phyloP scores from a whole-genome alignment of 2,888 invertebrate genomes.

The Idaea dimidiata region DNA sequence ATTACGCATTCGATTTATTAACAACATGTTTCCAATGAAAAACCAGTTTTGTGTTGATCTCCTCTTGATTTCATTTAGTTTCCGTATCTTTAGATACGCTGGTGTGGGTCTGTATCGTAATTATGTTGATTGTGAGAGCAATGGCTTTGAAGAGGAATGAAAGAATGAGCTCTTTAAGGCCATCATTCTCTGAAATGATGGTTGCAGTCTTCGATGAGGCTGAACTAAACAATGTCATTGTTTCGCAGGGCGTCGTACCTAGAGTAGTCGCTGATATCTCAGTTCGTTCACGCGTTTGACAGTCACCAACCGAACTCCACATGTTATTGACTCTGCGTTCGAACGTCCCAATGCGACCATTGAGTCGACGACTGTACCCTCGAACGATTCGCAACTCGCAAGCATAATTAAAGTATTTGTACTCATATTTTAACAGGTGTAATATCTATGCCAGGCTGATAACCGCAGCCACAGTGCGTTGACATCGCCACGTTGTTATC shows the following conservation, averaged over 20 bases:
- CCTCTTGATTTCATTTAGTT: constrained; percentile 49
- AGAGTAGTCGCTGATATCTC: constrained; percentile 21
- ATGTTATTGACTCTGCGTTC: constrained; percentile 24
- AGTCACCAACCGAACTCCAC: constrained; percentile 21
- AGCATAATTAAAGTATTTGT: constrained; percentile 30
- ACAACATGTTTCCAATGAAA: constrained; percentile 24
- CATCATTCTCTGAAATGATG: background rate
- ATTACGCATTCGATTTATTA: background rate
- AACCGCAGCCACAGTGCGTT: constrained; percentile 35
- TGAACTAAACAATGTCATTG: constrained; percentile 21
- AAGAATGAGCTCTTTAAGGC: background rate
- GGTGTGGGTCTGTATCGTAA: background rate
- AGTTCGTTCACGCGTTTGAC: constrained; percentile 33
- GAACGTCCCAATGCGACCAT: constrained; percentile 6
- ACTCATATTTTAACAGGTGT: constrained; percentile 47
- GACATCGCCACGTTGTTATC: constrained; percentile 39
- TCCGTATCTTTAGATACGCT: constrained; percentile 32
- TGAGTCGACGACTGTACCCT: constrained; percentile 15
- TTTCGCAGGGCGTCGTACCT: constrained; percentile 26
- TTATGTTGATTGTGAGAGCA: background rate
- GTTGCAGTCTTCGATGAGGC: constrained; percentile 19
- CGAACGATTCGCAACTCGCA: constrained; percentile 15
- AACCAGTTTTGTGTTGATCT: constrained; percentile 35
- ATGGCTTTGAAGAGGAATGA: background rate
- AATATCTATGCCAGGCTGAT: constrained; percentile 40